A percentile compares a stretch with the other conserved stretches of the same genome.
Conservation (phyloP, 2,888 invertebrate species). For the Cantharis nigra region DNA sequence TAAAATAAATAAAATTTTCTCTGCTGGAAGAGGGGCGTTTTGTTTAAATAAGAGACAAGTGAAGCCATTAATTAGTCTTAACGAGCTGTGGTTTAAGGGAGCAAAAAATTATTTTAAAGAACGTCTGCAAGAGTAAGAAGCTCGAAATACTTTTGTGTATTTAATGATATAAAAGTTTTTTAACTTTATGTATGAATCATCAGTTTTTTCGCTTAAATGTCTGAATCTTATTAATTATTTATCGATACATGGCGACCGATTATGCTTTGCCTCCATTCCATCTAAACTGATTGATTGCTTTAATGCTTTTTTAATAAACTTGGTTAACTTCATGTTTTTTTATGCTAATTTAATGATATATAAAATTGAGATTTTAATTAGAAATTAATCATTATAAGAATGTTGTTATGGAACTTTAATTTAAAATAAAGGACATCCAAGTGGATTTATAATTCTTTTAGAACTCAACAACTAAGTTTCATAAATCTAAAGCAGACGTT, state of each 20-base stretch:
- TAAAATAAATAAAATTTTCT: slow-evolving; percentile 40
- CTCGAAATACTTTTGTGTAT: slow-evolving; percentile 1
- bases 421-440: neutral
- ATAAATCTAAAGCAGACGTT: slow-evolving; percentile 37
- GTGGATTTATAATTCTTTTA: slow-evolving; percentile 17
- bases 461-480: slow-evolving; percentile 29
- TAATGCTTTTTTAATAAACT: neutral
- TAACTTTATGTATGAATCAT: slow-evolving; percentile 11
- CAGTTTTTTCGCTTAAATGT: slow-evolving; percentile 13
- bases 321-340: neutral
- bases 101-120: slow-evolving; percentile 13
- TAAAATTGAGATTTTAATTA: neutral
- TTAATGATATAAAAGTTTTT: slow-evolving; percentile 4
- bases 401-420: neutral
- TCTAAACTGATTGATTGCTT: slow-evolving; percentile 28
- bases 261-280: slow-evolving; percentile 13
- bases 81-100: slow-evolving; percentile 40
- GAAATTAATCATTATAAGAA: neutral
- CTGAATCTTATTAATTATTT: slow-evolving; percentile 27
- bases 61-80: slow-evolving; percentile 45
- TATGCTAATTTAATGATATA: neutral
- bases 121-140: slow-evolving; percentile 27
- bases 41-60: slow-evolving; percentile 38
- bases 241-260: slow-evolving; percentile 20
- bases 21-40: slow-evolving; percentile 32